Conservation (phyloP, 2,797 vertebrate genomes). For the Coranthus polyacanthus region DNA sequence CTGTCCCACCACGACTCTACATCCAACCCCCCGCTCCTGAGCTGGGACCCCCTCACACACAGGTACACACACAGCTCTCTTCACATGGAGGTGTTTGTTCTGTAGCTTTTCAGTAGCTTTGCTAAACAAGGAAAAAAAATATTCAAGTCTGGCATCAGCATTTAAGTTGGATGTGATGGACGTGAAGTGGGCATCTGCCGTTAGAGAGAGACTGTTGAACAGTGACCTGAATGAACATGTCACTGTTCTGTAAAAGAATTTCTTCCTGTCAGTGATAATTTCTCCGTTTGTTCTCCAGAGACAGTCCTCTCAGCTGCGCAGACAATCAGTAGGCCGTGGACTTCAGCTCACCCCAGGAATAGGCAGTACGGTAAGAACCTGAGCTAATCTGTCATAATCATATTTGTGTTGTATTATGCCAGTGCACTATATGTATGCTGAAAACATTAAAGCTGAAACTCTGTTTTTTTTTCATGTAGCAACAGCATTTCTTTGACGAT, state of each 20-base stretch:
- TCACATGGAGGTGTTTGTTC: no score
- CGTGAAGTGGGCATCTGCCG: no score
- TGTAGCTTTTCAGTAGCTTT: no score
- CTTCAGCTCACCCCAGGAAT: constrained; percentile 96
- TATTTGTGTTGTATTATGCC: no score
- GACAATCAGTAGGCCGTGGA: constrained; percentile 92
- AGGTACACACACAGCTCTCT: constrained; percentile 80
- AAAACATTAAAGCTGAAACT: not conserved
- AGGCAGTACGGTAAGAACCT: constrained; percentile 89
- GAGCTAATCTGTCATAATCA: not conserved
- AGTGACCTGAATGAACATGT: not conserved
- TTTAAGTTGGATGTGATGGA: no score
- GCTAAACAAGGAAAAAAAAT: no score
- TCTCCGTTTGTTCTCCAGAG: constrained; percentile 69
- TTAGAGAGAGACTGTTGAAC: not conserved
- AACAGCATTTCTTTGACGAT: constrained; percentile 98
- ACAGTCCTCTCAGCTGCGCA: constrained; percentile 84
- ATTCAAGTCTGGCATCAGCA: no score
- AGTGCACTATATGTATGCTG: no score
- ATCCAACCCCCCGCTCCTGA: constrained; percentile 95
- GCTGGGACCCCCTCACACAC: constrained; percentile 91
- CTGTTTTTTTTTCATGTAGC: constrained; percentile 43
- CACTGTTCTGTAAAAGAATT: no score
- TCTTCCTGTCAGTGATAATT: not conserved
- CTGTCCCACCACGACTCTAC: constrained; percentile 92